A percentile compares a stretch with the other conserved stretches of the same genome.
Conservation (phyloP, 2,797 vertebrate genomes). For the Chloroceryle inda region DNA sequence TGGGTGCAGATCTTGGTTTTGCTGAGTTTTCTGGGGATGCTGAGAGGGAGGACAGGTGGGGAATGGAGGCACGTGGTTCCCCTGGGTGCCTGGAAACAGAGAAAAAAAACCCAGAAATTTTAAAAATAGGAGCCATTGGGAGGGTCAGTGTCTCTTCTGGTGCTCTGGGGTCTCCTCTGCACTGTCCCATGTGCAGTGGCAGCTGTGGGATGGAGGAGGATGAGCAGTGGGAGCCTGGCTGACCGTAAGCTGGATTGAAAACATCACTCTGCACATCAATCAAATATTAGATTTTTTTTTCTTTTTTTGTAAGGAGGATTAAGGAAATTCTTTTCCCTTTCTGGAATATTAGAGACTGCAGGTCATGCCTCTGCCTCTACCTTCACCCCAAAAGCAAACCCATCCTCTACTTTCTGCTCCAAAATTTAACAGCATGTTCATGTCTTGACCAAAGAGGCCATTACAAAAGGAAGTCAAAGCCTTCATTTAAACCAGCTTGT, state of each 20-base stretch:
- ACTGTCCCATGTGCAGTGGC: fast-evolving
- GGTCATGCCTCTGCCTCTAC: background rate
- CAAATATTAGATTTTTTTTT: background rate
- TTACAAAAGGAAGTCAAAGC: constrained; percentile 29
- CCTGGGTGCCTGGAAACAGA: background rate
- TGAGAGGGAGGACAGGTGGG: background rate
- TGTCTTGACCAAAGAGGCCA: background rate
- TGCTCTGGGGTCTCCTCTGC: background rate
- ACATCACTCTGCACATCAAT: background rate
- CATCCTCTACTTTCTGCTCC: background rate
- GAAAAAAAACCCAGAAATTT: background rate
- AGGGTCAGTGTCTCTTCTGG: background rate
- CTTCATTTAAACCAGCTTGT: constrained; percentile 45
- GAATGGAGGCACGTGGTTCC: fast-evolving
- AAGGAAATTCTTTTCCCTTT: background rate
- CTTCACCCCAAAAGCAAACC: fast-evolving
- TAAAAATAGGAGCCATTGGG: background rate
- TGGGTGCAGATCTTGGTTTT: background rate
- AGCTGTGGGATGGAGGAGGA: background rate
- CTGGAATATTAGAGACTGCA: background rate
- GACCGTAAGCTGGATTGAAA: background rate
- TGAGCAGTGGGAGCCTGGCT: fast-evolving
- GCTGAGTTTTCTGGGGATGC: background rate
- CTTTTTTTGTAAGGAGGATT: background rate
- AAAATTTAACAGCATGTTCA: background rate